A percentile compares a stretch with the other conserved stretches of the same genome.
phyloP scores from a whole-genome alignment of 2,113 vertebrate species.

The Vulpes lagopus region DNA sequence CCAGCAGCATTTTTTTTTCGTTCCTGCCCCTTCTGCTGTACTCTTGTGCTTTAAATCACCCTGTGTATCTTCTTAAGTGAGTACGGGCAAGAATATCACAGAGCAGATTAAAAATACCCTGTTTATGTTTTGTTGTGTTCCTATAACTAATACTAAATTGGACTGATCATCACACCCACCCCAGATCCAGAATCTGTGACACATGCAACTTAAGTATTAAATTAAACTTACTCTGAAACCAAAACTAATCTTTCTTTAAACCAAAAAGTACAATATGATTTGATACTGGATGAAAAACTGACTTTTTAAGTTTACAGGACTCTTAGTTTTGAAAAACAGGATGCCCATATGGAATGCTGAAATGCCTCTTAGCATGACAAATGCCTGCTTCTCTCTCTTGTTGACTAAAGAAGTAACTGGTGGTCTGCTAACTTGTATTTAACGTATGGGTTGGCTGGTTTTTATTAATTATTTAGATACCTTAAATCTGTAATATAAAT shows the following conservation, averaged over 20 bases:
- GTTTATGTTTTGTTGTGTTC: neutral
- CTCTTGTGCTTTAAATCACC: conserved; percentile 39
- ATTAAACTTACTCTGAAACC: conserved; percentile 59
- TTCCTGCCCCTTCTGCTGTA: neutral
- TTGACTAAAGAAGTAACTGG: conserved; percentile 74
- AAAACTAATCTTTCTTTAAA: conserved; percentile 77
- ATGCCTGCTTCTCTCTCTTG: conserved; percentile 49
- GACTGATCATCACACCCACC: conserved; percentile 22
- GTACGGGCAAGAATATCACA: conserved; percentile 13
- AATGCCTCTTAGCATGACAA: neutral
- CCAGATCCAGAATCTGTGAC: conserved; percentile 25
- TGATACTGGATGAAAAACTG: conserved; percentile 19
- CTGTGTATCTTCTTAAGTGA: neutral
- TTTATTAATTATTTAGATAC: conserved; percentile 84
- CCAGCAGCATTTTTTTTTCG: neutral
- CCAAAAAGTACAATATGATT: conserved; percentile 49
- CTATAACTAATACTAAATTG: conserved; percentile 17
- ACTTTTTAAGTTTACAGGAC: conserved; percentile 9
- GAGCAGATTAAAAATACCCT: neutral
- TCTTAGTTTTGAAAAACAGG: neutral
- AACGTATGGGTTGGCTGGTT: conserved; percentile 72
- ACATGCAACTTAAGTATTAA: conserved; percentile 51
- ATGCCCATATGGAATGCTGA: neutral
- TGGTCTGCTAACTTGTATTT: conserved; percentile 82
- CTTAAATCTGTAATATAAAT: conserved; percentile 75